phyloP scores from a whole-genome alignment of 2,113 vertebrate genomes.

The Chaetops frenatus region DNA sequence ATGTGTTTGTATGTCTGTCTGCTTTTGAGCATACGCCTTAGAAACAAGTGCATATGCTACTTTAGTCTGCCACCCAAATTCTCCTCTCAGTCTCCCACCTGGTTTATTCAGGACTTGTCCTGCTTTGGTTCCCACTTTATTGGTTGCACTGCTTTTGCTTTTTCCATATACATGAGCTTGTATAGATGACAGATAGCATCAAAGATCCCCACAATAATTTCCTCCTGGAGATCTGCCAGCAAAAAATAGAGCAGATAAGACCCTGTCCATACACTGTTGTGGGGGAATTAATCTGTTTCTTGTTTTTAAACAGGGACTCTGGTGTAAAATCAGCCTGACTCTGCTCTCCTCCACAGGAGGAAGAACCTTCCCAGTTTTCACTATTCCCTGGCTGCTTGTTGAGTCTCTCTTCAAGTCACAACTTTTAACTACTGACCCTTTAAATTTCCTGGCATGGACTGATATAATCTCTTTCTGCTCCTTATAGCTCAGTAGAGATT shows the following conservation, averaged over 20 bases:
- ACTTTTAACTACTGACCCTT: not conserved
- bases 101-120: not conserved
- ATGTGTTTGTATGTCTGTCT: not conserved
- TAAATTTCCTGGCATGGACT: not conserved
- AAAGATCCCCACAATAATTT: conserved; percentile 1
- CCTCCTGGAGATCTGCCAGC: not conserved
- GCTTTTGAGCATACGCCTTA: not conserved
- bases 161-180: not conserved
- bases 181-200: not conserved
- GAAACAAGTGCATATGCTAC: not conserved
- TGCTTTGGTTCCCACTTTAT: not conserved
- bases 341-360: not conserved
- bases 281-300: not conserved
- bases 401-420: not conserved
- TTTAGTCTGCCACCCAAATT: not conserved
- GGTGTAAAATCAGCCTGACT: not conserved
- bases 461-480: not conserved
- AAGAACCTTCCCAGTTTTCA: not conserved
- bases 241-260: not conserved
- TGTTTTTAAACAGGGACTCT: not conserved
- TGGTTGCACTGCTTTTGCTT: not conserved
- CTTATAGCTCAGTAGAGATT: not conserved
- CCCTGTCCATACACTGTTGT: not conserved
- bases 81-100: not conserved
- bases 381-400: not conserved